Evolutionary conservation across 1,140 invertebrate species (phyloP).

Genomic region (Lepidotrigona ventralis): DNA sequence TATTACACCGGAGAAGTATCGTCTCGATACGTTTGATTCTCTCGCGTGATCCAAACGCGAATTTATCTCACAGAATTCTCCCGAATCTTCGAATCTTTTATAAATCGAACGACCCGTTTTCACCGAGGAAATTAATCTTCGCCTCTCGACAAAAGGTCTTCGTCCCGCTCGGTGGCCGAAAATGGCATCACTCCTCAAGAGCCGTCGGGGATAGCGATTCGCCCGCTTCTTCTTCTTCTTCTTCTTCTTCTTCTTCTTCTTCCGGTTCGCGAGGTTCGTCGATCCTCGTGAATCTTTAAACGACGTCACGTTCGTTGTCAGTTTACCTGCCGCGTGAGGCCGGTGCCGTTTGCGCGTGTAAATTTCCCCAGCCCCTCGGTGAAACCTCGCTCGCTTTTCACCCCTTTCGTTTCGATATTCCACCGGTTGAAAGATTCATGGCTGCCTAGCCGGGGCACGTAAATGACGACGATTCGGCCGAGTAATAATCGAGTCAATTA

Average conservation of each 20-base stretch:
- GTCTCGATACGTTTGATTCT: neutral
- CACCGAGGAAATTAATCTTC: slow-evolving; percentile 18
- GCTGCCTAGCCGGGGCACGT: neutral
- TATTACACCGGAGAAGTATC: neutral
- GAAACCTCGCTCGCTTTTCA: neutral
- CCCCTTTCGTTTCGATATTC: neutral
- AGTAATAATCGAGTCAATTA: slow-evolving; percentile 61
- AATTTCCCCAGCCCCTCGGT: slow-evolving; percentile 37
- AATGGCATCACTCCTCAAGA: slow-evolving; percentile 12
- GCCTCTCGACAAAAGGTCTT: slow-evolving; percentile 35
- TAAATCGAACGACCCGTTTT: too few relatives aligned
- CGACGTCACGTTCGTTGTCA: slow-evolving; percentile 70
- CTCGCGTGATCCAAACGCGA: neutral
- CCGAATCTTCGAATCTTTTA: too few relatives aligned
- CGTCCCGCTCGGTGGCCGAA: slow-evolving; percentile 29
- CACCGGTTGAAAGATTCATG: slow-evolving; percentile 54
- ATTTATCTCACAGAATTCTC: neutral
- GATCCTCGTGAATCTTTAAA: slow-evolving; percentile 64
- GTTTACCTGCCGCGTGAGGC: slow-evolving; percentile 53
- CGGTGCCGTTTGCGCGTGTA: slow-evolving; percentile 58
- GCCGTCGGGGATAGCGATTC: slow-evolving; percentile 10
- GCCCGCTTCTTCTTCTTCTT: slow-evolving; percentile 10
- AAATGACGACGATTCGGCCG: slow-evolving; percentile 17
- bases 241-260: neutral
- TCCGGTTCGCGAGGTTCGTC: slow-evolving; percentile 14